These are phyloP conservation scores for Furcula furcula DNA, from an alignment of 2,888 invertebrate genomes.

Conservation along the genomic window DNA sequence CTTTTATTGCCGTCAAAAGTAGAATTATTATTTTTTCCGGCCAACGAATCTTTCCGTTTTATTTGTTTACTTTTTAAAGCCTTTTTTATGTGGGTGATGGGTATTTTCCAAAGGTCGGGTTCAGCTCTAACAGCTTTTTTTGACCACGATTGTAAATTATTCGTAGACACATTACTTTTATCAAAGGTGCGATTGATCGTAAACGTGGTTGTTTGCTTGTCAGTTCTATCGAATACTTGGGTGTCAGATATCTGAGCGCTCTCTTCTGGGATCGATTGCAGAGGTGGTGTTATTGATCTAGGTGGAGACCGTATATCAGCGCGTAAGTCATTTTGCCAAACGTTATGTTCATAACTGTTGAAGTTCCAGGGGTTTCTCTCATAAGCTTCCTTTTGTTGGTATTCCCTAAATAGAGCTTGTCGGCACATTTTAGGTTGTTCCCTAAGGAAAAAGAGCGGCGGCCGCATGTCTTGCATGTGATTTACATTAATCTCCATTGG, in stretches of 20 bases:
- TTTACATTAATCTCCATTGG: conserved; percentile 44
- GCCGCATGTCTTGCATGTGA: conserved; percentile 43
- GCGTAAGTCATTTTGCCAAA: conserved; percentile 59
- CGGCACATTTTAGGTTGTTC: conserved; percentile 61
- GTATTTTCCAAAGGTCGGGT: conserved; percentile 65
- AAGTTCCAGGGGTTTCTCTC: conserved; percentile 40
- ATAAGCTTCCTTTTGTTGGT: conserved; percentile 43
- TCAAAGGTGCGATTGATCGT: conserved; percentile 71
- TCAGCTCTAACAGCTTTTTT: conserved; percentile 62
- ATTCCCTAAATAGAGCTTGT: conserved; percentile 66
- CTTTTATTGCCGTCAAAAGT: conserved; percentile 66
- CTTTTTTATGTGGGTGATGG: conserved; percentile 47
- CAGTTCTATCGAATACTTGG: conserved; percentile 52
- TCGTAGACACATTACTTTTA: conserved; percentile 41
- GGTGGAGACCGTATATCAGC: conserved; percentile 56
- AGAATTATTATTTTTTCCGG: conserved; percentile 38
- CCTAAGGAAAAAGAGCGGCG: conserved; percentile 42
- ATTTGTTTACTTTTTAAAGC: conserved; percentile 35
- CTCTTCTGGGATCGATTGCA: conserved; percentile 78
- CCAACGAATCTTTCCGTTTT: conserved; percentile 41
- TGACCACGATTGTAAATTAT: conserved; percentile 58
- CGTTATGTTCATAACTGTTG: conserved; percentile 43
- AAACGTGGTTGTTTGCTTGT: conserved; percentile 59
- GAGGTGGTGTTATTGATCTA: conserved; percentile 60
- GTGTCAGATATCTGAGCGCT: conserved; percentile 58